A percentile compares a stretch with the other conserved stretches of the same genome.
Evolutionary conservation across 2,797 vertebrate species (phyloP).

Genomic region (Lepus oiostolus): DNA sequence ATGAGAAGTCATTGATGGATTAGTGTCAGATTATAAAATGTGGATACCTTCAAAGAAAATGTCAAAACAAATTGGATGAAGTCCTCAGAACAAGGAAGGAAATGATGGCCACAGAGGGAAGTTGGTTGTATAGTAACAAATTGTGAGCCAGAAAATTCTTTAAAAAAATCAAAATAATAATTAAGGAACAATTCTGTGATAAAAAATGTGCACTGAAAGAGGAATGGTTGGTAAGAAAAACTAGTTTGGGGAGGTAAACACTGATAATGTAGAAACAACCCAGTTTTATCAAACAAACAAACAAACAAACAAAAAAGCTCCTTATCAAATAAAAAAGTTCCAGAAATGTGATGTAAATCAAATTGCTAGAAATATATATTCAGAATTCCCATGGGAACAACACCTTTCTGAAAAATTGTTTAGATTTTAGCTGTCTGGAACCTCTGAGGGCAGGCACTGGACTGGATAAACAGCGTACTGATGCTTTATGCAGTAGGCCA

Average conservation of each 20-base stretch:
- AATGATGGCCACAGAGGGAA: background rate
- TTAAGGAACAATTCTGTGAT: background rate
- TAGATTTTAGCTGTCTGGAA: background rate
- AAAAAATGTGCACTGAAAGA: conserved; percentile 16
- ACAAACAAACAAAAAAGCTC: background rate
- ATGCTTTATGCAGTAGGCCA: background rate
- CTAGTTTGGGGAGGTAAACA: background rate
- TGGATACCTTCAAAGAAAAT: background rate
- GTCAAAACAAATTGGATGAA: background rate
- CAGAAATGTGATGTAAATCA: background rate
- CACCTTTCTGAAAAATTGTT: background rate
- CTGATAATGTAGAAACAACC: background rate
- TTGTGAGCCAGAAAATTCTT: background rate
- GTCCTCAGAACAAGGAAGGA: background rate
- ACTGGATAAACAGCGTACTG: background rate
- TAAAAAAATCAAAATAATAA: background rate
- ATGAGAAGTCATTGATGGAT: background rate
- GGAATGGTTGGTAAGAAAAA: background rate
- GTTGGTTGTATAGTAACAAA: background rate
- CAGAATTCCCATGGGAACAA: background rate
- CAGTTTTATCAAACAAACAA: background rate
- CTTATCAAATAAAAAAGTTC: background rate
- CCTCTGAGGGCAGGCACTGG: background rate
- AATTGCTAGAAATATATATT: background rate
- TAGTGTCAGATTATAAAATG: background rate